Base-by-base conservation (phyloP, 2,888 invertebrate species). In the Scelioninae gen. 1 region DNA sequence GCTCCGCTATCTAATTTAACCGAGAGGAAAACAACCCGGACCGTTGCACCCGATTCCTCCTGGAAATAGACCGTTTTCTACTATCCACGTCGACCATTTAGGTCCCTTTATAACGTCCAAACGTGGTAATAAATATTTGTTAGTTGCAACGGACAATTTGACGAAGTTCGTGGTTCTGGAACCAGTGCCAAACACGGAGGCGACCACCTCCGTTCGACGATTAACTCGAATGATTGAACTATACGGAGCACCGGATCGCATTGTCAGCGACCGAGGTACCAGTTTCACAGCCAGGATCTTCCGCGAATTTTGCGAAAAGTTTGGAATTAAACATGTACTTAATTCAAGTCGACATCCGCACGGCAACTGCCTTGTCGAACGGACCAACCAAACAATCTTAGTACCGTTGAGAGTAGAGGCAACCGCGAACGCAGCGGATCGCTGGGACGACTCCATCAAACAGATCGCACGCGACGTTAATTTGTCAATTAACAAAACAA, bases 251-350 rank as follows among this genome's bases (percentile, higher is more conserved):
- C 85, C 85, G 0, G 16, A 51, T 29, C 63, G 76, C 43, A 34
- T 85, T 0, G 63, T 84, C 7, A 69, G 77, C 10, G 84, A 84
- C 29, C 74, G 82, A 31, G 84, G 85, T 0, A 82, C 85, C 0
- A 58, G 65, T 40, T 85, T 82, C 40, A 84, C 84, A 1, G 75
- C 82, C 15, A 40, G 16, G 8, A 16, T 15, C 34, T 58, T 58
- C 10, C 58, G 58, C 11, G 23, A 51, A 51, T 23, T 51, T 51
- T 51, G 0, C 29, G 10, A 51, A 23, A 51, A 29, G 10, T 51
- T 10, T 29, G 13, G 10, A 29, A 51, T 51, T n/a, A 51, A 10
- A 8, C 51, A 51, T 29, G 11, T 51, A 6, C 6, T 51, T 8
- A 51, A 51, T 10, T 51, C 51, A 10, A 51, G 51, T 51, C 10